Percentiles rank a stretch among this genome's conserved stretches.
phyloP scores from a whole-genome alignment of 2,797 vertebrate genomes.

The Hippocampus kuda region DNA sequence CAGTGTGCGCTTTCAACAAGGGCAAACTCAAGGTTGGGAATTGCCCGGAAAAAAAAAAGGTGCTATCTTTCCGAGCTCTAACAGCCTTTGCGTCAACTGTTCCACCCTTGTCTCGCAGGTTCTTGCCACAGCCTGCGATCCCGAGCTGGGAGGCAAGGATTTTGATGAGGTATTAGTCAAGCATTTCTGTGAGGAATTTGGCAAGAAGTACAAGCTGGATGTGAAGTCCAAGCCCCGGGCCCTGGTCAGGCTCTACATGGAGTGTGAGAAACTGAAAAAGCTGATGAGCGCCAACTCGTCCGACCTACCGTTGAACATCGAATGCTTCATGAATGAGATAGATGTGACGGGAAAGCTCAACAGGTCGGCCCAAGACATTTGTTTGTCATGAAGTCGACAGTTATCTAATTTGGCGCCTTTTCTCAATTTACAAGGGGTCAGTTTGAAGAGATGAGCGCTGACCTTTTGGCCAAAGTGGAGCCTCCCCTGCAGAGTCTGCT shows the following conservation, averaged over 20 bases:
- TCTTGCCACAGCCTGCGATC: slow-evolving; percentile 85
- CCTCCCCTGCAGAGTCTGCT: slow-evolving; percentile 82
- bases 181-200: slow-evolving; percentile 89
- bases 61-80: background rate
- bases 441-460: slow-evolving; percentile 88
- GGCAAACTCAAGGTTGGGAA: slow-evolving; percentile 87
- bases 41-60: background rate
- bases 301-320: slow-evolving; percentile 90
- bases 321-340: slow-evolving; percentile 98
- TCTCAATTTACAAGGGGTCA: slow-evolving; percentile 63
- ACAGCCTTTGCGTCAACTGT: background rate
- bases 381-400: too few relatives aligned
- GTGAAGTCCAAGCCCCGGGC: slow-evolving; percentile 89
- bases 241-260: slow-evolving; percentile 85
- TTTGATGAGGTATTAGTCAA: slow-evolving; percentile 87
- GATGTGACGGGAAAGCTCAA: slow-evolving; percentile 88
- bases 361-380: slow-evolving; percentile 68
- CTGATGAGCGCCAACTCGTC: slow-evolving; percentile 97
- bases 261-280: slow-evolving; percentile 96
- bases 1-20: slow-evolving; percentile 94
- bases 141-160: slow-evolving; percentile 85
- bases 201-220: slow-evolving; percentile 92
- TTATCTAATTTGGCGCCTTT: background rate
- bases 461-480: slow-evolving; percentile 81
- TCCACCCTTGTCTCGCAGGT: slow-evolving; percentile 63